Base-by-base conservation (phyloP, 2,888 invertebrate genomes). In the Sinohyriopsis cumingii region DNA sequence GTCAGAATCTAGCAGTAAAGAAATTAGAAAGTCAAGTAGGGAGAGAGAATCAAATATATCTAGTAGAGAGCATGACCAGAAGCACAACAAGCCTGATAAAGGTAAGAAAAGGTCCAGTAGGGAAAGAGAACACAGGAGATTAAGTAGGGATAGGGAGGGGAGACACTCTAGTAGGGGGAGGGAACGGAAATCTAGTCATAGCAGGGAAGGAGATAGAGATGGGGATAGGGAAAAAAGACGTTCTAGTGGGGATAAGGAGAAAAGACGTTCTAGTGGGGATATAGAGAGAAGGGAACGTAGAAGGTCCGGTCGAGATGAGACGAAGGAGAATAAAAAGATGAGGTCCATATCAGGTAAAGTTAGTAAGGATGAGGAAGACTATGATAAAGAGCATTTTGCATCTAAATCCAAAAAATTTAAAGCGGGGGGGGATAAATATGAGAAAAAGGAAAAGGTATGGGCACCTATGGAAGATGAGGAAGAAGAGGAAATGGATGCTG, bases 381-480 rank as follows among this genome's bases (percentile, higher is more conserved):
- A 72, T 65, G 77, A 72, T 54, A 67, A 67, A 59, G 77, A 73
- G 53, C 69, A 64, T 55, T 63, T 63, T 54, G 57, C 65, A 55
- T 67, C 63, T 1, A 74, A 72, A 63, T 63, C 65, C 4, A 76
- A 70, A 55, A 33, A 75, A 45, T 66, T 69, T 53, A 73, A 72
- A 33, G 72, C 69, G 56, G 73, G 75, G 33, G 75, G 76, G n/a
- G 68, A 74, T 45, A 78, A 78, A 67, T 28, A 56, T 6, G 72
- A 75, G 63, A 78, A 68, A 63, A 68, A 65, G 18, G 72, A 74
- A 53, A 78, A 76, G 59, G 75, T 74, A 12, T 76, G 76, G 78
- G 78, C 73, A 69, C 76, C 75, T 65, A 76, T 78, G 78, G 78
- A 76, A 62, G 78, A 79, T 69, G 77, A 76, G 57, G 75, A 73